Evolutionary conservation across 2,113 vertebrate genomes (phyloP), one percentile per base, ranked within the genome.

Genomic region (Casuarius casuarius): DNA sequence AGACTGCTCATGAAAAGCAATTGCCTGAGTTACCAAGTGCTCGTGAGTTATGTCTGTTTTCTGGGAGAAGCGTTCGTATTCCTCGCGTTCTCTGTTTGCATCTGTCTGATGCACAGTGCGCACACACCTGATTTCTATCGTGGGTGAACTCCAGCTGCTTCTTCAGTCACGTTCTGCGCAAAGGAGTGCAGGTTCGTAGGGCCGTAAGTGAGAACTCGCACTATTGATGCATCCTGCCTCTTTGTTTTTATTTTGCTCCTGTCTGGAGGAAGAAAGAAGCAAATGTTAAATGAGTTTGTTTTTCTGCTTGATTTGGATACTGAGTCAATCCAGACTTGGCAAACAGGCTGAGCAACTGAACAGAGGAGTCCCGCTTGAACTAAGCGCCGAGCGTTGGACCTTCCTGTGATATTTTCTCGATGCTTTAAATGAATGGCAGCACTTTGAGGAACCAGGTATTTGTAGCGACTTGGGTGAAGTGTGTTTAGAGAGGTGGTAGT

Each of bases 341-440:
- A 17, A 16, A 12, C 10, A 4, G 62, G 48, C 38, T 13, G 54
- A 52, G 62, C 46, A 33, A 48, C 48, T 23, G 72, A 23, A 11
- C 1, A 3, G 54, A 21, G 33, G 48, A 48, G 54, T 12, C 38
- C 38, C 46, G 38, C 16, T 38, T 17, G 21, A 20, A 56, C 28
- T 21, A 18, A 29, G 56, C 22, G 16, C 25, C 16, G 38, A 38
- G 49, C 4, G n/a, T 8, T 6, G 44, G 48, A 71, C 18, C 22
- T 63, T 63, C 42, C n/a, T 0, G 4, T 7, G 40, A 0, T 35
- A 12, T 52, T 44, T 33, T 42, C 38, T 3, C 12, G 38, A 25
- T 35, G 59, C 59, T 3, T 26, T 40, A 28, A 58, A 28, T 8
- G 40, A 46, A 9, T 2, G n/a, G 15, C 66, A 3, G 82, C 31